These are phyloP conservation scores for Microplitis manilae DNA, from an alignment of 2,888 invertebrate species.

Conservation along the genomic window DNA sequence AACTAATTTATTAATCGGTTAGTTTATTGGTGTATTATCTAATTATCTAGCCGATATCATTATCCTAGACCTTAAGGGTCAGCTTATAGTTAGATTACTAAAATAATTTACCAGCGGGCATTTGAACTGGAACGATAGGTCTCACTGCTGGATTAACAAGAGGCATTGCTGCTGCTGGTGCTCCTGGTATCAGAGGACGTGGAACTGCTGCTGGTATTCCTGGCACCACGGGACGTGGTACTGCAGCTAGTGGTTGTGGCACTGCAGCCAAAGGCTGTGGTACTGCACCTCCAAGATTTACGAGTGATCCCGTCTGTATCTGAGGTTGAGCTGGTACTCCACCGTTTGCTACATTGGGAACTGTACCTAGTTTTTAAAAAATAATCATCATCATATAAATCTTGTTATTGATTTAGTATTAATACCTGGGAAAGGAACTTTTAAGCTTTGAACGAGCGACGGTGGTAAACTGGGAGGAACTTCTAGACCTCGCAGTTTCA, in stretches of 20 bases:
- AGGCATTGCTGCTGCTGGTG: constrained; percentile 52
- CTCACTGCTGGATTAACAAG: constrained; percentile 55
- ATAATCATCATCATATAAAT: not conserved
- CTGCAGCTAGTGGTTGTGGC: constrained; percentile 35
- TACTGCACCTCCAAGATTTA: constrained; percentile 45
- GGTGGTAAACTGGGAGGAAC: constrained; percentile 91
- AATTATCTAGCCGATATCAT: not conserved
- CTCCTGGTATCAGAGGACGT: constrained; percentile 54
- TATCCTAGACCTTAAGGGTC: not conserved
- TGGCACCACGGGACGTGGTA: constrained; percentile 49
- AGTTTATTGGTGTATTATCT: not conserved
- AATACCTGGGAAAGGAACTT: constrained; percentile 66
- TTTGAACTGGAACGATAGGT: constrained; percentile 59
- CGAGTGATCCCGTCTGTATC: constrained; percentile 42
- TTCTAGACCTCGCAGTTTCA: constrained; percentile 93
- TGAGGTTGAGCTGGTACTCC: constrained; percentile 40
- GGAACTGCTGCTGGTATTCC: constrained; percentile 45
- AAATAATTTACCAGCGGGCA: constrained; percentile 54
- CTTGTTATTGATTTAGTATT: not conserved
- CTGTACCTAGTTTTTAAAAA: not conserved
- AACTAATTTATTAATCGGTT: constrained; percentile 13
- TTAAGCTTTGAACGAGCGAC: constrained; percentile 79
- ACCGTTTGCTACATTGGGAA: constrained; percentile 46
- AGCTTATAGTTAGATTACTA: not conserved
- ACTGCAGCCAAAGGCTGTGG: not conserved